Base-by-base conservation (phyloP, 2,888 invertebrate genomes). In the Myathropa florea region DNA sequence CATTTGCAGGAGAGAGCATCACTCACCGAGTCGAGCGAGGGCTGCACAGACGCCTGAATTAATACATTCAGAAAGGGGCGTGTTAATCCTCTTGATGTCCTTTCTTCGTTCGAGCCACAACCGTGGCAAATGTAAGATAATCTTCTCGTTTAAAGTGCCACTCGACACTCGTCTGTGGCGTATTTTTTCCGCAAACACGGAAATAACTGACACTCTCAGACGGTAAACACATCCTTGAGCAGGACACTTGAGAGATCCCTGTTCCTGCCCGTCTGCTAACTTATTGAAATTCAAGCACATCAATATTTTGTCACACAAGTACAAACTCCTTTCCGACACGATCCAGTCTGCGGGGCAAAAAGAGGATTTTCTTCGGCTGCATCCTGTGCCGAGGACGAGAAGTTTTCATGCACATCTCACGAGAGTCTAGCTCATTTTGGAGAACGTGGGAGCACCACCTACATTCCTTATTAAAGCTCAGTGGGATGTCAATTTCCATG, bases 171-270 rank as follows among this genome's bases (percentile, higher is more conserved):
- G 46, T 46, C 46, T 46, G 28, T 83, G 75, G 61, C 82, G 64
- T 86, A 36, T 65, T 82, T 78, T 83, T 67, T 53, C 65, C 71
- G 18, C 83, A 65, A 83, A 86, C 78, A 86, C 82, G 83, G 83
- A 86, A 67, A 86, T 86, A 86, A 83, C 78, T 86, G 86, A 83
- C 86, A 86, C 83, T 83, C 68, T 83, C 86, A 86, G 86, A 61
- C 75, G 72, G 72, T 67, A 82, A 71, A 85, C 82, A 85, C 77
- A 85, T 85, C 82, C 85, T 82, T 73, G 73, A 83, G 70, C 71
- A 75, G 73, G 71, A 67, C 71, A 83, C 86, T 86, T 83, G 75
- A 86, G 68, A 71, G 33, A 76, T 24, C 26, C 61, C 23, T 4
- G 10, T 57, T 72, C 24, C 28, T 53, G 30, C 68, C 39, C 53